phyloP scores from a whole-genome alignment of 2,888 invertebrate genomes.

The Abrostola tripartita region DNA sequence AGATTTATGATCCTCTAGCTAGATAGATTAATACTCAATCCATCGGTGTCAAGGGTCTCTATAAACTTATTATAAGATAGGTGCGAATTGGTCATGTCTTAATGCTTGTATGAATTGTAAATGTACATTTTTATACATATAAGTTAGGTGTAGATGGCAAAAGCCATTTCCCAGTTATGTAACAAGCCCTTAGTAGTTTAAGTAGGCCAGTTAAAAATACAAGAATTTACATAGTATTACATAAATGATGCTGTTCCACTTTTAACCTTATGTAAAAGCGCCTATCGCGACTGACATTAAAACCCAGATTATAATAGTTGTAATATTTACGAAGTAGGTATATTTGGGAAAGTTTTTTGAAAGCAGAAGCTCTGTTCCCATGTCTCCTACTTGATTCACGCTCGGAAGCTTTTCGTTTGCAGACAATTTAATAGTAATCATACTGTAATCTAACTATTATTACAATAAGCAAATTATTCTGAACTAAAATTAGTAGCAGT shows the following conservation, averaged over 20 bases:
- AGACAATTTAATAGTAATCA: neutral
- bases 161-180: too few species aligned
- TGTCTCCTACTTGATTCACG: too few species aligned
- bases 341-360: too few species aligned
- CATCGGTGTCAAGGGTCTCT: slow-evolving; percentile 19
- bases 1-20: slow-evolving; percentile 1
- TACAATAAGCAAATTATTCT: neutral
- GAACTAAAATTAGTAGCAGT: neutral
- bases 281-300: slow-evolving; percentile 12
- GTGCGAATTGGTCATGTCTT: slow-evolving; percentile 2
- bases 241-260: slow-evolving; percentile 30
- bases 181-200: neutral
- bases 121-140: neutral
- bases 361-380: too few species aligned
- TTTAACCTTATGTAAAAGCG: slow-evolving; percentile 23
- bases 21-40: neutral
- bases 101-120: neutral
- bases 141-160: too few species aligned
- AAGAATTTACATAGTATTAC: slow-evolving; percentile 4
- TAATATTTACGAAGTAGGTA: too few species aligned
- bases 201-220: neutral
- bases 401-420: neutral
- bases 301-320: slow-evolving; percentile 21
- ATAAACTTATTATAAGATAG: neutral
- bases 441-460: neutral